phyloP scores from a whole-genome alignment of 1,140 invertebrate genomes.

The Neuroterus valhalla region DNA sequence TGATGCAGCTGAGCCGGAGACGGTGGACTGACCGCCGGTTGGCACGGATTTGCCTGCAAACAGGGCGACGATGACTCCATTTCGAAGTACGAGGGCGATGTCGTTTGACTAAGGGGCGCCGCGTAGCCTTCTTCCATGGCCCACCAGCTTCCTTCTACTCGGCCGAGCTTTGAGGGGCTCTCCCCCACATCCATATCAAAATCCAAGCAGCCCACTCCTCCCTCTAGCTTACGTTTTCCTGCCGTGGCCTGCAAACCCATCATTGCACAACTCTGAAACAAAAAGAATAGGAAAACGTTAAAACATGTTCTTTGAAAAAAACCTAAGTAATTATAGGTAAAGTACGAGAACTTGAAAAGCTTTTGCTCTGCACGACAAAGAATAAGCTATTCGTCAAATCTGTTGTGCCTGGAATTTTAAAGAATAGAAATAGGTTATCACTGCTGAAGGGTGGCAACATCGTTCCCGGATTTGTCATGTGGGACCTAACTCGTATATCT shows the following conservation, averaged over 20 bases:
- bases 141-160: slow-evolving; percentile 73
- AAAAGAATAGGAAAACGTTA: slow-evolving; percentile 37
- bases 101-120: slow-evolving; percentile 56
- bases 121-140: slow-evolving; percentile 71
- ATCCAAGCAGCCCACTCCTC: slow-evolving; percentile 73
- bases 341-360: too few relatives aligned
- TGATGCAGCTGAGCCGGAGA: slow-evolving; percentile 53
- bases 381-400: too few relatives aligned
- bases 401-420: too few relatives aligned
- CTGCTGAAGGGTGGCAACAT: too few relatives aligned
- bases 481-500: too few relatives aligned
- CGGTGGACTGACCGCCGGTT: slow-evolving; percentile 47
- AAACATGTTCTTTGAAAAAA: not conserved
- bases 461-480: too few relatives aligned
- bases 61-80: slow-evolving; percentile 48
- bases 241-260: slow-evolving; percentile 85
- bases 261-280: slow-evolving; percentile 83
- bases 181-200: slow-evolving; percentile 73
- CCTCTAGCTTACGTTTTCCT: slow-evolving; percentile 81
- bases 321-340: too few relatives aligned
- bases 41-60: slow-evolving; percentile 54
- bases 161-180: slow-evolving; percentile 70
- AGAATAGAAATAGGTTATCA: too few relatives aligned
- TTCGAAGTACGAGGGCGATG: slow-evolving; percentile 51
- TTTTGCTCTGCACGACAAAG: too few relatives aligned